These are phyloP conservation scores for Lasaia peninsularis DNA, from an alignment of 1,140 invertebrate genomes.

Conservation along the genomic window DNA sequence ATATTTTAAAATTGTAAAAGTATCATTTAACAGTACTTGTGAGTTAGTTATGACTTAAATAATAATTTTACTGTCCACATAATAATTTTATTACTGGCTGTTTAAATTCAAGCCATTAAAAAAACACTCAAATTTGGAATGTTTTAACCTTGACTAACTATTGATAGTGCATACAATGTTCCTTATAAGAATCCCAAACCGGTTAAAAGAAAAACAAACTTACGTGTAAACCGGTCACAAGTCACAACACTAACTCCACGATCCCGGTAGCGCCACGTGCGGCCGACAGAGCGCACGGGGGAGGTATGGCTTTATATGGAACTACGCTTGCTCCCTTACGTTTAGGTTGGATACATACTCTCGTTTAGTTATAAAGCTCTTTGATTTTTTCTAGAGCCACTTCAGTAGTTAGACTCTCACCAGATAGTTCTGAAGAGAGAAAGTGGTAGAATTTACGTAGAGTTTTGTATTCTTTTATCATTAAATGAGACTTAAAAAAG, in stretches of 20 bases:
- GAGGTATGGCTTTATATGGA: slow-evolving; percentile 6
- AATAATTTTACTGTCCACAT: no score
- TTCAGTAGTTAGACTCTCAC: no score
- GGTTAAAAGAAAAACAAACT: slow-evolving; percentile 11
- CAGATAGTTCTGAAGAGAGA: no score
- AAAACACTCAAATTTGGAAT: no score
- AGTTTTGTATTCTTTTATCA: no score
- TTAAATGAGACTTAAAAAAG: no score
- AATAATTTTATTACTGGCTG: no score
- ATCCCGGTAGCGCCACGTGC: slow-evolving; percentile 1
- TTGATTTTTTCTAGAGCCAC: not conserved
- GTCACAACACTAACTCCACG: slow-evolving; percentile 2
- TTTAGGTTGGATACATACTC: not conserved
- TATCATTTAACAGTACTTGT: no score
- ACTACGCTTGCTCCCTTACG: not conserved
- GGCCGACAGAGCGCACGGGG: not conserved
- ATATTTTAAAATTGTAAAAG: no score
- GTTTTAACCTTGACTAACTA: not conserved
- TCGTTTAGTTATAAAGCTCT: not conserved
- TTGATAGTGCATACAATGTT: not conserved
- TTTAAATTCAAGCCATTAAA: no score
- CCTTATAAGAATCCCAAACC: not conserved
- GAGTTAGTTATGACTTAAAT: no score
- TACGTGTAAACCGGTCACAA: slow-evolving; percentile 6
- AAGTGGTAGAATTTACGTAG: no score